These are phyloP conservation scores for Oryctolagus cuniculus DNA, from an alignment of 2,113 vertebrate species.

Conservation along the genomic window DNA sequence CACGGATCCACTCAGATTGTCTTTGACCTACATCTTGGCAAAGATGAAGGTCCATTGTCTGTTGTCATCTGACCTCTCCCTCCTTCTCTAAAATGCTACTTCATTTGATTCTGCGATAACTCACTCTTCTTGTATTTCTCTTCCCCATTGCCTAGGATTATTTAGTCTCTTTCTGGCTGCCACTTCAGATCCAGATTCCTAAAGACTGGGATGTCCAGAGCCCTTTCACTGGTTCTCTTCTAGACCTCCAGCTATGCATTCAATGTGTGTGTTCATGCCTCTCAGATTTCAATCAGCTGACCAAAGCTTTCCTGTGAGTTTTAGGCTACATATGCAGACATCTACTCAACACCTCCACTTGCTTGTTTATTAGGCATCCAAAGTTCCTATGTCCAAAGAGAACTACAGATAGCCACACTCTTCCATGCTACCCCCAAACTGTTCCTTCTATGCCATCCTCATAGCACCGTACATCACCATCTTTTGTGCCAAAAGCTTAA, in stretches of 20 bases:
- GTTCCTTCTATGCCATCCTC: not conserved
- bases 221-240: not conserved
- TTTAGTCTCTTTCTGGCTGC: not conserved
- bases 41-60: constrained; percentile 28
- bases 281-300: not conserved
- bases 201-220: not conserved
- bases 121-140: not conserved
- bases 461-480: not conserved
- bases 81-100: not conserved
- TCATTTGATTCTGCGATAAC: not conserved
- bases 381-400: not conserved
- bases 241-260: too few species aligned
- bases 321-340: not conserved
- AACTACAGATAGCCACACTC: not conserved
- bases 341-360: not conserved
- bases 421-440: not conserved
- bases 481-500: not conserved
- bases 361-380: not conserved
- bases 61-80: not conserved
- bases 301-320: not conserved
- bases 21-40: not conserved
- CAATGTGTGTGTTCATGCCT: not conserved
- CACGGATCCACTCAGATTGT: not conserved
- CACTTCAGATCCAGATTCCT: not conserved
- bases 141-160: not conserved